Evolutionary conservation across 2,888 invertebrate species (phyloP), one percentile per base, ranked within the genome.

Genomic region (Drepanosiphum platanoidis): DNA sequence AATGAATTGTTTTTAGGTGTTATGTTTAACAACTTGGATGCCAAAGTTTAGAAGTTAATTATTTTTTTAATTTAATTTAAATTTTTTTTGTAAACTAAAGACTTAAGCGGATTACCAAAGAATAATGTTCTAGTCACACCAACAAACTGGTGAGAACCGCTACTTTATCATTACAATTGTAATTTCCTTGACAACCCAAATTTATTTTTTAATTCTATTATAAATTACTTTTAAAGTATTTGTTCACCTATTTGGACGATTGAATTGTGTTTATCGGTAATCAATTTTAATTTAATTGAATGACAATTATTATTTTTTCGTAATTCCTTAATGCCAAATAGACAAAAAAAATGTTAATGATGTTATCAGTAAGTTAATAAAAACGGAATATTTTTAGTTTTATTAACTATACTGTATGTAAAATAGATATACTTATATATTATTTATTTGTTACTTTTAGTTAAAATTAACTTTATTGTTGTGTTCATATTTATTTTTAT

Each of bases 1-100:
- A 84, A 84, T 84, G 9, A 84, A 84, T 84, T 84, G 58, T 84
- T 84, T 84, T 84, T 84, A 84, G 84, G 84, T 84, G 84, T 84
- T 83, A 58, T 74, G 83, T 75, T 46, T 77, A 61, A 82, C 82
- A 72, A 72, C 70, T 72, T 61, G 84, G 84, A 84, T 77, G 84
- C 84, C 84, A 84, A 84, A 84, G 77, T 84, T 74, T 75, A 77
- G 75, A 68, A 64, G 84, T 84, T 74, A 74, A 52, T 66, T 75
- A 27, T 66, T 83, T 82, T 66, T 80, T 30, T 42, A 52, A 34
- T 32, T 74, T 78, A 64, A 68, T 36, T n/a, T n/a, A n/a, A n/a
- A n/a, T n/a, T n/a, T n/a, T 74, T 83, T 83, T 83, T 68, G 22
- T 58, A 77, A 84, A 68, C 77, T 36, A 84, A 84, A 77, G 84